These are phyloP conservation scores for Neodon shergylaensis DNA, from an alignment of 2,113 vertebrate species.

Conservation along the genomic window DNA sequence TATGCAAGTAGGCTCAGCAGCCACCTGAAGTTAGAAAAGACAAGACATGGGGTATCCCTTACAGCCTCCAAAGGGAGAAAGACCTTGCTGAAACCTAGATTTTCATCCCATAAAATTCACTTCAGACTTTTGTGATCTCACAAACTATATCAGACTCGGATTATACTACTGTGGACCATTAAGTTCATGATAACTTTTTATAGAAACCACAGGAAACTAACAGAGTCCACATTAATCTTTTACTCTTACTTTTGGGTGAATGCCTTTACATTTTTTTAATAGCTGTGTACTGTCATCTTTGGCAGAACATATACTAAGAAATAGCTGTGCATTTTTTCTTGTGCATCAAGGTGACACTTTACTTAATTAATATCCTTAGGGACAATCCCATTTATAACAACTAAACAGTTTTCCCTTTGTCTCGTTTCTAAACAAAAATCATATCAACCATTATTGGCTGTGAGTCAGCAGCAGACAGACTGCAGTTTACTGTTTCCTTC, in stretches of 20 bases:
- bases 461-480: constrained; percentile 57
- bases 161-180: constrained; percentile 37
- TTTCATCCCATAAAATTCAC: not conserved
- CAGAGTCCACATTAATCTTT: constrained; percentile 4
- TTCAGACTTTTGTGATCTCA: not conserved
- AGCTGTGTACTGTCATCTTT: not conserved
- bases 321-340: constrained; percentile 15
- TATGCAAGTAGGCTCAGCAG: not conserved
- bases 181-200: constrained; percentile 29
- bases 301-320: not conserved
- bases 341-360: not conserved
- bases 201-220: constrained; percentile 48
- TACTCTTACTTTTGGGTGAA: constrained; percentile 50
- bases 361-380: constrained; percentile 33
- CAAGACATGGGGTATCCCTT: not conserved
- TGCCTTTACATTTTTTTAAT: not conserved
- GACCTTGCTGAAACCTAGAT: not conserved
- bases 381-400: constrained; percentile 33
- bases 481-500: constrained; percentile 18
- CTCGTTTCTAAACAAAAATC: constrained; percentile 56
- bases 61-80: not conserved
- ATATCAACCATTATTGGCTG: constrained; percentile 37
- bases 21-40: not conserved
- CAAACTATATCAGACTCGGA: constrained; percentile 9
- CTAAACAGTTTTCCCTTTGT: constrained; percentile 43